Base-by-base conservation (phyloP, 2,113 vertebrate species). In the Gila orcuttii region DNA sequence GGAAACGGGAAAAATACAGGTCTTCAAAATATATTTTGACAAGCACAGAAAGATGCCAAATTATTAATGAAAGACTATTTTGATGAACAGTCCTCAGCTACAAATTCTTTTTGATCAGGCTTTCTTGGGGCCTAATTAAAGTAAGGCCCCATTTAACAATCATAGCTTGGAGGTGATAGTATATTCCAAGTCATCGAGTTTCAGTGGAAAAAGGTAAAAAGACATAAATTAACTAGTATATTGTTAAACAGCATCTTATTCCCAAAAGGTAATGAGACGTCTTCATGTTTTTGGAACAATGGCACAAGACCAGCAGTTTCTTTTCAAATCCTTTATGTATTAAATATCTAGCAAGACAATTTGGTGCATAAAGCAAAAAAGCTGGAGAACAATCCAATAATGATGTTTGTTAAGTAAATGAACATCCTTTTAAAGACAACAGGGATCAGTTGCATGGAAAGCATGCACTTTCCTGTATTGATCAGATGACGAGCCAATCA, bases 271-370 rank as follows among this genome's bases (percentile, higher is more conserved):
- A 88, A 45, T 39, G 11, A 71, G 42, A 69, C 87, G 77, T 71
- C 84, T 88, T 82, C 90, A 74, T 21, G 31, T 90, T 90, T 92
- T 92, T 93, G 90, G 89, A 93, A 94, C 87, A 90, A 94, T 91
- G 90, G 91, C 91, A 93, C 89, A 86, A 84, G 55, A 82, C 91
- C 90, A 84, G 87, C 88, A 86, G 90, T 93, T 55, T 89, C 86
- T 25, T 25, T 47, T 52, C 74, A 59, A 82, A 93, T 86, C 90
- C 87, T 66, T 47, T 59, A n/a, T 23, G 42, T 62, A 15, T 76
- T 68, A 39, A 39, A 57, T 36, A 55, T 21, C 52, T 83, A 36
- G 36, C 36, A 42, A 62, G 52, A 62, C 25, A 75, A 42, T 68
- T 28, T 25, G 47, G 7, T 55, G 52, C 74, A 79, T 45, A 21